Evolutionary conservation across 2,797 vertebrate species (phyloP), one percentile per base, ranked within the genome.

Genomic region (Pipistrellus pygmaeus): DNA sequence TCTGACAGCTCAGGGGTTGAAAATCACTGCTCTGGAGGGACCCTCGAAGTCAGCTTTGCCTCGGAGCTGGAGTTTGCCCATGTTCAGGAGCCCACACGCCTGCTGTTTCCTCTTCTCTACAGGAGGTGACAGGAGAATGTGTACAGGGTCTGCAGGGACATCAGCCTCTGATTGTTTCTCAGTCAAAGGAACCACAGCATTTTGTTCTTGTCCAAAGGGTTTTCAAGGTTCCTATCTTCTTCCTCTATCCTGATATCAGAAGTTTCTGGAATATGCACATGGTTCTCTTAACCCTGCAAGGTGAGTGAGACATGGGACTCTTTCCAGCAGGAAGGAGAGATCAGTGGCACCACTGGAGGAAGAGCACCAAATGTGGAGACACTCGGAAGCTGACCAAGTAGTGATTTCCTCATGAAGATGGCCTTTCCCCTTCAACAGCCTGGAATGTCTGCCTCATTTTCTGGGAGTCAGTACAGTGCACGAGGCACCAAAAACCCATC

Each of bases 171-270:
- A n/a, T 35, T 71, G 3, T 35, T 90, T 85, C 57, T 87, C 23
- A 30, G 35, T 78, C 35, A 57, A 48, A 82, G 35, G 8, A 21
- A 48, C 69, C 18, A 38, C 2, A 23, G 25, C 2, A 46, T 83
- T 66, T 73, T 60, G 2, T 27, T 53, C n/a, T 91, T 72, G 51
- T 57, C 30, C 25, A 44, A 86, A 80, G 77, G 9, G 41, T 30
- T 71, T 71, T 62, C n/a, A 68, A 89, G 35, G 8, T 18, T 38
- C 17, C 38, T 41, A 48, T 69, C 87, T 38, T 48, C 11, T 64
- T 83, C 38, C 25, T 85, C 27, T 64, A 73, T 82, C 57, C 44
- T 69, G 48, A 18, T 23, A 88, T 77, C 23, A 86, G 48, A 85
- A 88, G 20, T 41, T 85, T 91, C 38, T 68, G 6, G 7, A 73